A percentile compares a stretch with the other conserved stretches of the same genome.
phyloP scores from a whole-genome alignment of 92 coral and sea anemone species.

The Phenganax stokvisi region DNA sequence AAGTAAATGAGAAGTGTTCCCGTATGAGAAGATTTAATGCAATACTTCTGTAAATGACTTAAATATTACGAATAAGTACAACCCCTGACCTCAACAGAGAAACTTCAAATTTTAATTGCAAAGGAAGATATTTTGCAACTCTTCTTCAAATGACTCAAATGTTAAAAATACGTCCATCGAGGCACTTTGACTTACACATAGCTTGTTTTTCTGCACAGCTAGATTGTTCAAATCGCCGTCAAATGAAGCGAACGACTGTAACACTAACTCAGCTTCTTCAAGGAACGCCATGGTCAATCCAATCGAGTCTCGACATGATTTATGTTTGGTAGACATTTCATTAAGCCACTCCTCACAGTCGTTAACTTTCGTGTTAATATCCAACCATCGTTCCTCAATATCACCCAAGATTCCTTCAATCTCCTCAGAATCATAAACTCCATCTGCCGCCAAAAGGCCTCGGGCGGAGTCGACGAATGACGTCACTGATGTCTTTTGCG shows the following conservation, averaged over 20 bases:
- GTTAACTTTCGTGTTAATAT: constrained; percentile 63
- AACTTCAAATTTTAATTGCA: too few relatives aligned
- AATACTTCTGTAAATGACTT: too few relatives aligned
- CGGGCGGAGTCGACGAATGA: constrained; percentile 67
- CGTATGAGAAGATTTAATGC: too few relatives aligned
- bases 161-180: neutral
- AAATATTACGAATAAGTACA: too few relatives aligned
- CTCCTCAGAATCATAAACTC: constrained; percentile 76
- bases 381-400: constrained; percentile 78
- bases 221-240: constrained; percentile 59
- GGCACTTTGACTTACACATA: constrained; percentile 47
- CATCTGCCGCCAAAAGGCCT: constrained; percentile 59
- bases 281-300: constrained; percentile 58
- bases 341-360: constrained; percentile 85
- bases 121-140: too few relatives aligned
- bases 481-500: constrained; percentile 73
- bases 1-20: too few relatives aligned
- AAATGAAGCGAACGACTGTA: constrained; percentile 40
- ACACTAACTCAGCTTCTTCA: constrained; percentile 60
- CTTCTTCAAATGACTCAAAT: too few relatives aligned
- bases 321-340: constrained; percentile 32
- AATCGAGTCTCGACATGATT: constrained; percentile 64
- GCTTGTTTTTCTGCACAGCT: constrained; percentile 49
- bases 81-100: too few relatives aligned
- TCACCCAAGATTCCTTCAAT: constrained; percentile 73